These are phyloP conservation scores for Drosophila bocki DNA, from an alignment of 1,140 invertebrate species.

Conservation along the genomic window DNA sequence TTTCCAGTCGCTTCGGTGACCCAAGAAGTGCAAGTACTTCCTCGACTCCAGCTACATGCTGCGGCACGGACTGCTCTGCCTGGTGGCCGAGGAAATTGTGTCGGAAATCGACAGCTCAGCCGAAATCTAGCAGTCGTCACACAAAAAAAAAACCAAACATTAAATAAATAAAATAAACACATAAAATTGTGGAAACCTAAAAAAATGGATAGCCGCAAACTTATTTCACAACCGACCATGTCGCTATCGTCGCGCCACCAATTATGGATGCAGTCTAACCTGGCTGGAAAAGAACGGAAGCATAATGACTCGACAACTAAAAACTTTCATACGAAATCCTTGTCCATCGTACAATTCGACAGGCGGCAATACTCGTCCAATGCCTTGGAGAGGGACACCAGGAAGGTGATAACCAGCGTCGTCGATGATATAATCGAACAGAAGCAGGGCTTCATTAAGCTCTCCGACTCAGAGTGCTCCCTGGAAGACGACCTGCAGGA, in stretches of 20 bases:
- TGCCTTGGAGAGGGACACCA: constrained; percentile 19
- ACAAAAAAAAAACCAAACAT: background rate
- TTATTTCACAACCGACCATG: background rate
- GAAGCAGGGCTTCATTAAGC: background rate
- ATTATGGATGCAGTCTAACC: background rate
- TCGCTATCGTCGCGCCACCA: background rate
- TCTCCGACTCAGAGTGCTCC: constrained; percentile 31
- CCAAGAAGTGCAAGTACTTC: constrained; percentile 19
- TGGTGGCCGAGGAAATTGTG: constrained; percentile 60
- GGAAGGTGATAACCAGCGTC: constrained; percentile 34
- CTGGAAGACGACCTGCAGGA: background rate
- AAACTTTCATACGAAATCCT: background rate
- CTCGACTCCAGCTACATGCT: constrained; percentile 51
- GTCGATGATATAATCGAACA: constrained; percentile 48
- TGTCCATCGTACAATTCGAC: background rate
- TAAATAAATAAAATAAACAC: background rate
- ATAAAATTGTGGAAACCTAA: too few species aligned
- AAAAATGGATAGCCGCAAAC: background rate
- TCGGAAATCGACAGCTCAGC: constrained; percentile 68
- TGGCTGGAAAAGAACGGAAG: background rate
- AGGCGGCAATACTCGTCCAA: background rate
- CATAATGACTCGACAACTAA: background rate
- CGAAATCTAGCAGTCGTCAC: constrained; percentile 19
- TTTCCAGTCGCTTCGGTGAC: constrained; percentile 7
- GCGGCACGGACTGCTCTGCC: constrained; percentile 52